phyloP scores from a whole-genome alignment of 2,888 invertebrate genomes.

The Eilema depressum region DNA sequence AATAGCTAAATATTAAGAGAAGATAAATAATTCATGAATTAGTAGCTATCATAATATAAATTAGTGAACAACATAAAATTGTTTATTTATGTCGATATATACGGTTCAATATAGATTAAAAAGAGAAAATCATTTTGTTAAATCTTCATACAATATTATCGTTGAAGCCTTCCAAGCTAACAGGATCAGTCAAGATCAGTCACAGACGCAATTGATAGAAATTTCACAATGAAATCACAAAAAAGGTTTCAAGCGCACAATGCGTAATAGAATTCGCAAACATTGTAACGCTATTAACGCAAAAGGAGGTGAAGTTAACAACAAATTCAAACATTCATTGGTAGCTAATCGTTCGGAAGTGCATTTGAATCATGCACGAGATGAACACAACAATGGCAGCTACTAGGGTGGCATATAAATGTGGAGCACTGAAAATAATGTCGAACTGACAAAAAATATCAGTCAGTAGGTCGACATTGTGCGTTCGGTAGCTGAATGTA shows the following conservation, averaged over 20 bases:
- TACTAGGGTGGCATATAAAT: slow-evolving; percentile 75
- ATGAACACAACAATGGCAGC: slow-evolving; percentile 70
- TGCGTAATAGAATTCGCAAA: slow-evolving; percentile 86
- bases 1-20: neutral
- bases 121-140: slow-evolving; percentile 7
- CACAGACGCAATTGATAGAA: slow-evolving; percentile 75
- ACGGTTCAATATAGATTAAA: neutral
- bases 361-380: slow-evolving; percentile 81
- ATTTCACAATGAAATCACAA: slow-evolving; percentile 70
- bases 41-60: neutral
- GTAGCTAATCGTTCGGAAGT: slow-evolving; percentile 83
- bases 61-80: too few species aligned
- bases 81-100: neutral
- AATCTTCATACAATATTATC: slow-evolving; percentile 14
- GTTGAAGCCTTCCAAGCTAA: slow-evolving; percentile 49
- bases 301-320: slow-evolving; percentile 85
- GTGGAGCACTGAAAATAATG: slow-evolving; percentile 47
- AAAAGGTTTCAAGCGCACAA: slow-evolving; percentile 74
- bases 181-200: slow-evolving; percentile 79
- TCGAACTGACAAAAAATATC: slow-evolving; percentile 44
- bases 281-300: slow-evolving; percentile 85
- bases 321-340: slow-evolving; percentile 85
- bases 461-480: slow-evolving; percentile 49
- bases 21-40: neutral
- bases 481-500: slow-evolving; percentile 31